Conservation (phyloP, 2,888 invertebrate genomes). For the Pandemis corylana region DNA sequence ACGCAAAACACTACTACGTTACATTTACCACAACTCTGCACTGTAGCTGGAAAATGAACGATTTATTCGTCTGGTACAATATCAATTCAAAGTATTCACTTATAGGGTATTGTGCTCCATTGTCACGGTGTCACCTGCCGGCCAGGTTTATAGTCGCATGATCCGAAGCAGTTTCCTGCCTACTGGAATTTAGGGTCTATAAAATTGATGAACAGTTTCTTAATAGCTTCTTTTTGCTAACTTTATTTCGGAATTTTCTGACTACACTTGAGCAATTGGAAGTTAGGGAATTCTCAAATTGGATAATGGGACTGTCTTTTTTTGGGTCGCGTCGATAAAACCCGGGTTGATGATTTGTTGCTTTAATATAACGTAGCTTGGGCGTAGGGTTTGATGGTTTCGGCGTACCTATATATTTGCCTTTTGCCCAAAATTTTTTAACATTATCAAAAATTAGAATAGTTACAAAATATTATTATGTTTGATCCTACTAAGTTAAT, state of each 20-base stretch:
- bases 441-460: not conserved
- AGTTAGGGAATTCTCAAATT: constrained; percentile 25
- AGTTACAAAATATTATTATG: not conserved
- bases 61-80: constrained; percentile 12
- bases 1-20: not conserved
- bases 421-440: constrained; percentile 7
- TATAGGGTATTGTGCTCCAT: constrained; percentile 56
- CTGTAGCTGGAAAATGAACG: not conserved
- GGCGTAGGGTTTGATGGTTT: constrained; percentile 17
- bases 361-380: constrained; percentile 29
- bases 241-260: constrained; percentile 43
- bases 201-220: constrained; percentile 80
- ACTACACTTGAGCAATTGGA: constrained; percentile 26
- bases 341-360: constrained; percentile 30
- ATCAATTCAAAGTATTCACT: constrained; percentile 22
- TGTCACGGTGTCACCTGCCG: constrained; percentile 73
- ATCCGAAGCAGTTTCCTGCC: constrained; percentile 72
- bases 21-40: not conserved
- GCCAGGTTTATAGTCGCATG: constrained; percentile 78
- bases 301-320: constrained; percentile 30
- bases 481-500: not conserved
- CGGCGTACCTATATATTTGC: not conserved
- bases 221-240: constrained; percentile 67
- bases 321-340: constrained; percentile 31
- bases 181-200: constrained; percentile 78